Evolutionary conservation across 2,797 vertebrate species (phyloP).

Genomic region (Vespertilio murinus): DNA sequence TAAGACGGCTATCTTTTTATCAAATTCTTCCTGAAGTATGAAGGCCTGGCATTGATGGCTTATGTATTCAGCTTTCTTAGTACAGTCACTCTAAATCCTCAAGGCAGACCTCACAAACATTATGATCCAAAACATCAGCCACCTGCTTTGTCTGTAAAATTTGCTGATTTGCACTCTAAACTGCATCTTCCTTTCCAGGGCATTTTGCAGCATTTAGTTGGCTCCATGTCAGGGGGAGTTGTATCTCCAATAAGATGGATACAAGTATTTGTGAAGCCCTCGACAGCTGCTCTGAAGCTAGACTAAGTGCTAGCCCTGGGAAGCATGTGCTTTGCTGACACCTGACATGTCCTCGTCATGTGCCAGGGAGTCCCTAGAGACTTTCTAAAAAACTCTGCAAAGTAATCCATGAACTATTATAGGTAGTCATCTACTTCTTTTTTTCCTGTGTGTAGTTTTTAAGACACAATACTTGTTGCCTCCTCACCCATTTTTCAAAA

Average conservation of each 20-base stretch:
- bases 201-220: conserved; percentile 59
- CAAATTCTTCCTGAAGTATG: neutral
- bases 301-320: neutral
- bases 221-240: neutral
- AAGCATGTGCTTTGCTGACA: conserved; percentile 10
- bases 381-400: conserved; percentile 33
- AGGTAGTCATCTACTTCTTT: neutral
- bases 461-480: neutral
- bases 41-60: neutral
- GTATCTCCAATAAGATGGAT: conserved; percentile 60
- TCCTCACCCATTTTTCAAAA: neutral
- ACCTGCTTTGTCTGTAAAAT: conserved; percentile 61
- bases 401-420: neutral
- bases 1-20: neutral
- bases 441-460: conserved; percentile 30
- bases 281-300: neutral
- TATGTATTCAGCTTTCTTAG: neutral
- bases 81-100: conserved; percentile 26
- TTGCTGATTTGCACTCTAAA: conserved; percentile 37
- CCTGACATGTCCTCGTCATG: neutral
- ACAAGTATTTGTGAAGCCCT: conserved; percentile 63
- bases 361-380: neutral
- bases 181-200: conserved; percentile 44
- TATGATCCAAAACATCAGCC: conserved; percentile 63
- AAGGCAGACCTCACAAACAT: conserved; percentile 36